Evolutionary conservation across 1,140 invertebrate species (phyloP), one percentile per base, ranked within the genome.

Genomic region (Drosophila sulfurigaster): DNA sequence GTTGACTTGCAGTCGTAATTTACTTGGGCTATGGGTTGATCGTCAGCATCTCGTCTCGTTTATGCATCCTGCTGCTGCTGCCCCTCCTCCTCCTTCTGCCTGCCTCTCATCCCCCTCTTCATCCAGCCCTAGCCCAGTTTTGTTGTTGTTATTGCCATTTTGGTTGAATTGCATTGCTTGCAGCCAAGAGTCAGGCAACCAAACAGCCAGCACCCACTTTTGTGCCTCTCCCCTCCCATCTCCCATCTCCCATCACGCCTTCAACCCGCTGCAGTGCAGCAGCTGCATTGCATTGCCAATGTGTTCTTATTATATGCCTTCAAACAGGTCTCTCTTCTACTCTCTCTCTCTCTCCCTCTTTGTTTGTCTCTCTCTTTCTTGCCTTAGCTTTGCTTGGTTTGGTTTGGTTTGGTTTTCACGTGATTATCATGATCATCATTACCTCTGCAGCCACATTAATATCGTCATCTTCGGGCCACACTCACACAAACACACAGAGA

Each of bases 361-460:
- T 45, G 41, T 15, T 11, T 11, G 16, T 45, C 25, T 41, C 10
- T 1, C 6, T 20, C 45, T 38, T 11, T 0, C 32, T 49, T 54
- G 63, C 49, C 73, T 73, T 62, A 65, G 65, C 75, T 71, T 67
- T 63, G 52, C 52, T 86, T 32, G 75, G 57, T 16, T 80, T 78
- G 80, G 75, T 75, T 88, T 88, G 83, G 83, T 82, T 88, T 88
- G 83, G 85, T 89, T 88, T 88, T 88, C 83, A 89, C 78, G 82
- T 88, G 85, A 89, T 89, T 90, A 90, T 90, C 81, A 90, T 90
- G 86, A 90, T 90, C 86, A 89, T 90, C 86, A 89, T 89, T 85
- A 89, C 78, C 85, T 81, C 73, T 72, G 72, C 83, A 88, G 83
- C 85, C 85, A 81, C 83, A 88, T 88, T 88, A 88, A 88, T 88